Conservation (phyloP, 2,888 invertebrate genomes). For the Galeopsomyia nigrocyanea region DNA sequence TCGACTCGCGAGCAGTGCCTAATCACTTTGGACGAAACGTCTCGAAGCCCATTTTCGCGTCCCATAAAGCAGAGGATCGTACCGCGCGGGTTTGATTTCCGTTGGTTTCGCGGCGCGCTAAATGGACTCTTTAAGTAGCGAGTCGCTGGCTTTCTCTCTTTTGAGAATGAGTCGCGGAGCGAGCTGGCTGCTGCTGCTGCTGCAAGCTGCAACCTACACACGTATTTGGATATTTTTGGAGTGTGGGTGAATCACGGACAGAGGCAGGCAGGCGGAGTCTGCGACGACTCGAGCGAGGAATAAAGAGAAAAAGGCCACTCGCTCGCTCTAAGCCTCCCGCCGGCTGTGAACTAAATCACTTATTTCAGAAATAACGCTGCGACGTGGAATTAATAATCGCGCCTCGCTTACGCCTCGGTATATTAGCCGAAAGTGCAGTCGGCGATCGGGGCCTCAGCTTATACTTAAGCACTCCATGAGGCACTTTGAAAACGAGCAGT, state of each 20-base stretch:
- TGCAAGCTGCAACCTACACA: slow-evolving; percentile 41
- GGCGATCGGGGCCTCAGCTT: slow-evolving; percentile 10
- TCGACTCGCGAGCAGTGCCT: neutral
- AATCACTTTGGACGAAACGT: neutral
- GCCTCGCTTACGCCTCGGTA: slow-evolving; percentile 49
- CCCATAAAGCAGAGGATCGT: slow-evolving; percentile 42
- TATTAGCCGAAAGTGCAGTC: slow-evolving; percentile 42
- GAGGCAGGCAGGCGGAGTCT: slow-evolving; percentile 30
- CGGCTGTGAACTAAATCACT: slow-evolving; percentile 62
- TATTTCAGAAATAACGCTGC: slow-evolving; percentile 65
- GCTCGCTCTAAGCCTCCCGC: neutral
- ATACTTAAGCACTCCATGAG: too few relatives aligned
- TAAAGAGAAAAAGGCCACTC: neutral
- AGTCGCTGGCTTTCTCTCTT: slow-evolving; percentile 13
- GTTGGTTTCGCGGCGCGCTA: slow-evolving; percentile 41
- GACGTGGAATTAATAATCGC: slow-evolving; percentile 62
- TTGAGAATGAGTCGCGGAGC: neutral
- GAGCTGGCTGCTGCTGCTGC: neutral
- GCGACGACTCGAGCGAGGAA: slow-evolving; percentile 1
- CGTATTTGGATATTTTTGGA: slow-evolving; percentile 64
- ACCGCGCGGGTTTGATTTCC: slow-evolving; percentile 46
- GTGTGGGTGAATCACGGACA: slow-evolving; percentile 67
- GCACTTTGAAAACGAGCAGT: slow-evolving; percentile 3
- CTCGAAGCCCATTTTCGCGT: slow-evolving; percentile 37
- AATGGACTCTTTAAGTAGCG: slow-evolving; percentile 53